Conservation (phyloP, 2,113 vertebrate genomes). For the Tychaedon coryphoeus region DNA sequence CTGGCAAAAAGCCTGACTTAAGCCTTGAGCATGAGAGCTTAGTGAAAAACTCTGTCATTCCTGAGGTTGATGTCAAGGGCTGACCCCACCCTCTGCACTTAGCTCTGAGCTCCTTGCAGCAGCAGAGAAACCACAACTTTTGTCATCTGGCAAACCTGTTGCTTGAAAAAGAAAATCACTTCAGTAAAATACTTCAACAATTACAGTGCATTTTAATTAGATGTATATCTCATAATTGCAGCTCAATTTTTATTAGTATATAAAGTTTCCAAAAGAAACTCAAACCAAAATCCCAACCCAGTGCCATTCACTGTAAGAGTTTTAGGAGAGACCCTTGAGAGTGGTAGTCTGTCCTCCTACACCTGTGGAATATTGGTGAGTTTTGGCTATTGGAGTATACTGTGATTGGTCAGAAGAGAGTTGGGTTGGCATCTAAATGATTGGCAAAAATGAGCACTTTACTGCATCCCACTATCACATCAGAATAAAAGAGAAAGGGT, state of each 20-base stretch:
- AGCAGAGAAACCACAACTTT: conserved; percentile 78
- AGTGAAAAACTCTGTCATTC: conserved; percentile 71
- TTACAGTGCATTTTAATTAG: conserved; percentile 79
- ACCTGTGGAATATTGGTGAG: background rate
- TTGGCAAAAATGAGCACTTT: background rate
- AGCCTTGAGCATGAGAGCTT: conserved; percentile 70
- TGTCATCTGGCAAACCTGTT: conserved; percentile 83
- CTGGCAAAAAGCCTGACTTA: conserved; percentile 73
- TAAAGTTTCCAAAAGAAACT: conserved; percentile 35
- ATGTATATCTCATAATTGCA: conserved; percentile 75
- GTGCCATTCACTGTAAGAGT: background rate
- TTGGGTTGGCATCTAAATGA: background rate
- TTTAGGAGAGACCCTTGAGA: background rate
- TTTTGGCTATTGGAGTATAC: background rate
- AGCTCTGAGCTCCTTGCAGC: conserved; percentile 78
- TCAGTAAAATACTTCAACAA: conserved; percentile 83
- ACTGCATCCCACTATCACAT: background rate
- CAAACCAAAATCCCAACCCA: background rate
- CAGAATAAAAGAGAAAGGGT: background rate
- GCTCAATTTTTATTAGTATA: conserved; percentile 41
- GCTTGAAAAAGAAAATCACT: conserved; percentile 74
- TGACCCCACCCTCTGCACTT: conserved; percentile 70
- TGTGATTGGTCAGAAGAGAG: background rate
- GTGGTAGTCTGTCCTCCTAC: background rate
- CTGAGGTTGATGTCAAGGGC: conserved; percentile 68